phyloP scores from a whole-genome alignment of 2,797 vertebrate species.

The Lagodon rhomboides region DNA sequence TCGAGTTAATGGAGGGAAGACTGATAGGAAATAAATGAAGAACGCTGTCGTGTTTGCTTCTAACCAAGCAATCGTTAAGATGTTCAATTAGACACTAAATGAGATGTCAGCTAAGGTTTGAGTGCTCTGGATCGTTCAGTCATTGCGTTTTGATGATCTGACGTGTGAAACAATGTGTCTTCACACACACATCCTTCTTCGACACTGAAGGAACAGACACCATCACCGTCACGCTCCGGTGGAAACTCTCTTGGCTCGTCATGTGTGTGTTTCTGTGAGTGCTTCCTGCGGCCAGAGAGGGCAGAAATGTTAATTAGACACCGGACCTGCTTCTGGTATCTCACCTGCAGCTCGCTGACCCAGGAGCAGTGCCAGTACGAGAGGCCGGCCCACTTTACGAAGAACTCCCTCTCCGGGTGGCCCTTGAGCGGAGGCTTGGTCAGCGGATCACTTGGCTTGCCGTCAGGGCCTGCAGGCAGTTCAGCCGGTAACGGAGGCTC shows the following conservation, averaged over 20 bases:
- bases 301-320: constrained; percentile 33
- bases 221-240: neutral
- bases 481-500: constrained; percentile 88
- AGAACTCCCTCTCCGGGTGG: constrained; percentile 95
- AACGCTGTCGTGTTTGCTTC: neutral
- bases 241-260: neutral
- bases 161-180: neutral
- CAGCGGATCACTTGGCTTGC: constrained; percentile 78
- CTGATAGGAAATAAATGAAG: constrained; percentile 31
- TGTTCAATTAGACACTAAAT: constrained; percentile 8
- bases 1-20: constrained; percentile 27
- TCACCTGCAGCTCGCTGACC: constrained; percentile 98
- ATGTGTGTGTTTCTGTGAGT: neutral
- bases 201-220: no score
- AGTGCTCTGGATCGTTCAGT: neutral
- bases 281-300: constrained; percentile 8
- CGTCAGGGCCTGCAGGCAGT: constrained; percentile 67
- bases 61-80: constrained; percentile 32
- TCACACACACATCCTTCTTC: neutral
- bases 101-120: neutral
- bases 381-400: constrained; percentile 96
- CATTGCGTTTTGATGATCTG: constrained; percentile 11
- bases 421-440: constrained; percentile 91
- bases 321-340: constrained; percentile 33
- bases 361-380: constrained; percentile 99